Percentiles rank a stretch among this genome's conserved stretches.
Evolutionary conservation across 1,140 invertebrate genomes (phyloP).

Genomic region (Plutomurus gul): DNA sequence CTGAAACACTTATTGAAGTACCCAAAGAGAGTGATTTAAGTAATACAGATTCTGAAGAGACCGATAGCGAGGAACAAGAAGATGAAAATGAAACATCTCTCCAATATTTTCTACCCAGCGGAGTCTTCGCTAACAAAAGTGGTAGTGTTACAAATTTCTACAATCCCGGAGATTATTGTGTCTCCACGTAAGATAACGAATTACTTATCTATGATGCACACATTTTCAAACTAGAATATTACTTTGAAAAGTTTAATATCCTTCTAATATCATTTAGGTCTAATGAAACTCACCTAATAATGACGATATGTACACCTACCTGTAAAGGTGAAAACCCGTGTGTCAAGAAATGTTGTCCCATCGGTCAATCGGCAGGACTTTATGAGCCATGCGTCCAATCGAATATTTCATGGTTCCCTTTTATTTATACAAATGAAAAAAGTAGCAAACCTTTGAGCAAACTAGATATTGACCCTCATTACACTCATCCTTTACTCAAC

Average conservation of each 20-base stretch:
- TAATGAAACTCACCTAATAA: neutral
- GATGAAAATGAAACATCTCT: no score
- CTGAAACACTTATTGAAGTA: neutral
- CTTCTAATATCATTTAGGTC: neutral
- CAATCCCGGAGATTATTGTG: no score
- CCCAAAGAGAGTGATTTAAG: neutral
- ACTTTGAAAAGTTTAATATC: no score
- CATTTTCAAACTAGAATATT: no score
- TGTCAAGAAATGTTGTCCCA: conserved; percentile 12
- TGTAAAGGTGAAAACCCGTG: neutral
- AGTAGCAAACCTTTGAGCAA: neutral
- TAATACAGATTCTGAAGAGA: no score
- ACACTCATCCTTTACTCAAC: no score
- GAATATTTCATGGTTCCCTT: neutral
- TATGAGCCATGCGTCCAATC: neutral
- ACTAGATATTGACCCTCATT: no score
- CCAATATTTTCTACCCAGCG: no score
- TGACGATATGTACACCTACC: neutral
- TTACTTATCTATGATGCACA: neutral
- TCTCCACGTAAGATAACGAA: no score
- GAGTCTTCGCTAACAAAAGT: no score
- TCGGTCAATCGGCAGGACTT: neutral
- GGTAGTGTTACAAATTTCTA: no score
- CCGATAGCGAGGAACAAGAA: no score
- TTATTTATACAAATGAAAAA: neutral